Evolutionary conservation across 2,888 invertebrate species (phyloP).

Genomic region (Zaprionus lineosus): DNA sequence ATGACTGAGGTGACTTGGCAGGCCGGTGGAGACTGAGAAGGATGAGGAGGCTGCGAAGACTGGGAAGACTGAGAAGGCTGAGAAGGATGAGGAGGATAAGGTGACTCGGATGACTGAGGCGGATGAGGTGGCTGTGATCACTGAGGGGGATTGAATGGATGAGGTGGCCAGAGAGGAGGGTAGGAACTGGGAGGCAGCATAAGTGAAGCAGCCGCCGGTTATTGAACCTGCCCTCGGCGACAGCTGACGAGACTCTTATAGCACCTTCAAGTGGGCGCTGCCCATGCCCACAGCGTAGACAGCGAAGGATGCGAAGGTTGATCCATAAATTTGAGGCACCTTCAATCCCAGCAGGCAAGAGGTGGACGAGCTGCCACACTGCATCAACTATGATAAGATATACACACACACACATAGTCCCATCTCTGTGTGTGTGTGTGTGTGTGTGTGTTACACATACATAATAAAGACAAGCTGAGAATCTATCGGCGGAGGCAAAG

Average conservation of each 20-base stretch:
- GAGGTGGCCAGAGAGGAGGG: not conserved
- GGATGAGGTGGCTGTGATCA: not conserved
- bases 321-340: conserved; percentile 5
- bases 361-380: not conserved
- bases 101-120: conserved; percentile 11
- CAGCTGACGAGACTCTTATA: conserved; percentile 38
- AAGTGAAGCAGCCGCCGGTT: conserved; percentile 57
- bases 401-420: no score
- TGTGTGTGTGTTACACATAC: not conserved
- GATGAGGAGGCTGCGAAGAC: conserved; percentile 40
- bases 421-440: no score
- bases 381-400: not conserved
- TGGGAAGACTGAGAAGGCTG: not conserved
- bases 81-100: conserved; percentile 29
- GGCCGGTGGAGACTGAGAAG: conserved; percentile 1
- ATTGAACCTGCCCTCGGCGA: conserved; percentile 60
- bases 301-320: conserved; percentile 7
- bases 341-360: not conserved
- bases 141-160: no score
- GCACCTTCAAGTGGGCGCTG: conserved; percentile 39
- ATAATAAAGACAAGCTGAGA: not conserved
- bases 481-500: not conserved
- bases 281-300: conserved; percentile 28
- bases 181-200: conserved; percentile 21
- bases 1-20: not conserved